Evolutionary conservation across 2,113 vertebrate genomes (phyloP), one percentile per base, ranked within the genome.

Genomic region (Electrona antarctica): DNA sequence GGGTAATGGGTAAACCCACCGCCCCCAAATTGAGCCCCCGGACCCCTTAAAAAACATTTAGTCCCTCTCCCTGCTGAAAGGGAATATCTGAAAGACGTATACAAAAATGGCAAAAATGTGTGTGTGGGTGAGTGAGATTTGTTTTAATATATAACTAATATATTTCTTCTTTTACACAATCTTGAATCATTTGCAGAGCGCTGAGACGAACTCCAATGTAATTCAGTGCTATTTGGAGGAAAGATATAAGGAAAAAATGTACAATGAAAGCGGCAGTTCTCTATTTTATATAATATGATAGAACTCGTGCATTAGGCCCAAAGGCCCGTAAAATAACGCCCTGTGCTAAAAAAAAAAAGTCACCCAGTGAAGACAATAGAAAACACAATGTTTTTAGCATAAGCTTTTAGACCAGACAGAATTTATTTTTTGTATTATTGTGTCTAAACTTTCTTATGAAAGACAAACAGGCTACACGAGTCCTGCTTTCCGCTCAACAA

Each of bases 11-110:
- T 87, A 88, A 85, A 76, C 85, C 88, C 86, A 70, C 81, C 64
- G 74, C 86, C 82, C 86, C 82, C 77, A 76, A 75, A 76, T 68
- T 54, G 79, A 85, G 78, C 79, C 81, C 88, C 84, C 67, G 70
- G 78, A 80, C 78, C 84, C 85, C 83, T 90, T 88, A 90, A 91
- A 92, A 91, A 88, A 78, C 86, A 88, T 89, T 91, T 92, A 90
- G 87, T 79, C 77, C 67, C 73, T 68, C 88, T 89, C 81, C 79
- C 85, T 80, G 68, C 56, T 90, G 79, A 89, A 88, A 81, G 76
- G 84, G 82, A 12, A 46, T 78, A 70, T 69, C 71, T 83, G 80
- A 15, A 65, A 69, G 58, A 74, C 76, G 1, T 21, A 63, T 10
- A 72, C 61, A 54, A 79, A 83, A 83, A 85, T 57, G 60, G 77